Percentiles rank a stretch among this genome's conserved stretches.
Conservation (phyloP, 2,113 vertebrate species). For the Callorhinus ursinus region DNA sequence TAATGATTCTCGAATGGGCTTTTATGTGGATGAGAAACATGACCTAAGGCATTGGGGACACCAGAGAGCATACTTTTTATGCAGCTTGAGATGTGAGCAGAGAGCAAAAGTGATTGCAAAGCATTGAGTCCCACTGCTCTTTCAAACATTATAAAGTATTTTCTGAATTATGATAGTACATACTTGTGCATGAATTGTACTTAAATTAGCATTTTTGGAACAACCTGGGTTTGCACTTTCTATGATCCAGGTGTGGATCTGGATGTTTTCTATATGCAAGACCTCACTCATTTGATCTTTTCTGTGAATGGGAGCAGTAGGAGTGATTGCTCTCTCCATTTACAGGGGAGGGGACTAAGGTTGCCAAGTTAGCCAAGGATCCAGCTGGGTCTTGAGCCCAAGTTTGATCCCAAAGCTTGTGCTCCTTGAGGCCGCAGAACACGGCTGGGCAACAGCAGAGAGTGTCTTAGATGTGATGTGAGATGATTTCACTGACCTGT, state of each 20-base stretch:
- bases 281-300: not conserved
- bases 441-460: accelerated
- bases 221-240: not conserved
- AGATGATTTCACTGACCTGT: not conserved
- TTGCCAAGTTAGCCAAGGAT: too few relatives aligned
- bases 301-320: not conserved
- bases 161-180: not conserved
- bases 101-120: conserved; percentile 60
- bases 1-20: conserved; percentile 72
- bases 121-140: not conserved
- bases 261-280: not conserved
- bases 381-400: not conserved
- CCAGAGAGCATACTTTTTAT: conserved; percentile 57
- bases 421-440: not conserved
- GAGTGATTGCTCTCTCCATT: not conserved
- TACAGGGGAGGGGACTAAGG: not conserved
- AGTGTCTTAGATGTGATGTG: not conserved
- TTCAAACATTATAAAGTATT: not conserved
- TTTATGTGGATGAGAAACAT: conserved; percentile 60
- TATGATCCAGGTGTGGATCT: not conserved
- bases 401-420: not conserved
- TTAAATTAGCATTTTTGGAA: not conserved
- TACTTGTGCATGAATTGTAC: not conserved
- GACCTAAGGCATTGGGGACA: conserved; percentile 50
- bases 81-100: conserved; percentile 61